These are phyloP conservation scores for Numida meleagris DNA, from an alignment of 2,113 vertebrate genomes.

Conservation along the genomic window DNA sequence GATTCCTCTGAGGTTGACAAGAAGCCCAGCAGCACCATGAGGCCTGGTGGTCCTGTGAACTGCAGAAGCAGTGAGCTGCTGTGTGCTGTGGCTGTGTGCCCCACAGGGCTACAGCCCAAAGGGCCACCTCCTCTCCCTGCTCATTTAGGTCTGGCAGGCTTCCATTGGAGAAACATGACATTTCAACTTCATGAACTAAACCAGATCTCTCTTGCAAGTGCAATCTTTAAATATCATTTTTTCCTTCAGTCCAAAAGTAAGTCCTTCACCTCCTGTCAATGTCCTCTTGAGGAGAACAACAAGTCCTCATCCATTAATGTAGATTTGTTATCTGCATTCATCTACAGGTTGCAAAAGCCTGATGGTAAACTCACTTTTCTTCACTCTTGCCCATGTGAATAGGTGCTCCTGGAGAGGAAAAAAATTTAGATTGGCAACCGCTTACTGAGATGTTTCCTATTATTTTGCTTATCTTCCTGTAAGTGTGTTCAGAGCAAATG, in stretches of 20 bases:
- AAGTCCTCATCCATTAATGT: not conserved
- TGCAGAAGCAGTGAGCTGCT: not conserved
- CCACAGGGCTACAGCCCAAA: not conserved
- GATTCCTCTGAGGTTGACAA: not conserved
- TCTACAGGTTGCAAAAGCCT: not conserved
- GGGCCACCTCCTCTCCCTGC: not conserved
- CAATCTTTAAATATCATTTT: not conserved
- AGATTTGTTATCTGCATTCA: not conserved
- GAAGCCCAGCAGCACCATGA: not conserved
- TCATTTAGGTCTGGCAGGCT: not conserved
- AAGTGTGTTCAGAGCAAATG: conserved; percentile 52
- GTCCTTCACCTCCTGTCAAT: not conserved
- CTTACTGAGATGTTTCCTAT: conserved; percentile 28
- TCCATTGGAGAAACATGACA: not conserved
- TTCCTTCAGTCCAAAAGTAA: not conserved
- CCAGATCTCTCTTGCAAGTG: not conserved
- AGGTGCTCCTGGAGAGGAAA: not conserved
- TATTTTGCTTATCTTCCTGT: conserved; percentile 59
- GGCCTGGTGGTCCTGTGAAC: not conserved
- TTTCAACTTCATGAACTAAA: not conserved
- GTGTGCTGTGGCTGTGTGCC: no score
- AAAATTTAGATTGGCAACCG: conserved; percentile 19
- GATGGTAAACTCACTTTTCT: conserved; percentile 15
- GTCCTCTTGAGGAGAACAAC: not conserved
- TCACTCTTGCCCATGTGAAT: not conserved